Evolutionary conservation across 2,888 invertebrate genomes (phyloP), one percentile per base, ranked within the genome.

Genomic region (Lithophane socia): DNA sequence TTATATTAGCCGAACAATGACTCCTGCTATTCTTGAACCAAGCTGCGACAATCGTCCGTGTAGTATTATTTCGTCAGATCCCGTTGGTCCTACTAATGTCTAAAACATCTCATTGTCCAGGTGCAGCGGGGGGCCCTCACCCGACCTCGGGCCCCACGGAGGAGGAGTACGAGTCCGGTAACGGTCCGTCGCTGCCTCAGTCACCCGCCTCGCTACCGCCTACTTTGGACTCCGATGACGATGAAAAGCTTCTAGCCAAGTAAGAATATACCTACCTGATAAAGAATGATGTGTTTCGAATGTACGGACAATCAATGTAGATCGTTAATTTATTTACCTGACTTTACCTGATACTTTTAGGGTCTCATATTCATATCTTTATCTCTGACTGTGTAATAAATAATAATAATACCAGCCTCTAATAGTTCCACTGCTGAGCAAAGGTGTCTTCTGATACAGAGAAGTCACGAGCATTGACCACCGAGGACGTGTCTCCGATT

Each of bases 141-240:
- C 85, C 90, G 52, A 69, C 87, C 16, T 56, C 88, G 0, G 97
- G 97, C 70, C 97, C 97, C 81, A 97, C 98, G 82, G 99, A 99
- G 88, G 99, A 99, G 93, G 99, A 99, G 97, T 98, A 98, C 87
- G 99, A 99, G 96, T 99, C 99, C 81, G 99, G 99, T 84, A 99
- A 99, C 94, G 99, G 99, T 63, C 98, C 99, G 60, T 99, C 99
- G 72, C 96, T 99, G 88, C 99, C 99, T 13, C 99, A 99, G 93
- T 99, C 99, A 69, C 99, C 99, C 29, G 98, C 98, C 90, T 99
- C 99, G 82, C 98, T 98, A 88, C 98, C 98, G 42, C 98, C 98
- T 77, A 96, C 97, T n/a, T 93, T 98, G 65, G 98, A 98, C 94
- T 98, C 98, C 12, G 98, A 98, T 92, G 98, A 98, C 92, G 98